These are phyloP conservation scores for Megalonaias nervosa DNA, from an alignment of 1,140 invertebrate species.

Conservation along the genomic window DNA sequence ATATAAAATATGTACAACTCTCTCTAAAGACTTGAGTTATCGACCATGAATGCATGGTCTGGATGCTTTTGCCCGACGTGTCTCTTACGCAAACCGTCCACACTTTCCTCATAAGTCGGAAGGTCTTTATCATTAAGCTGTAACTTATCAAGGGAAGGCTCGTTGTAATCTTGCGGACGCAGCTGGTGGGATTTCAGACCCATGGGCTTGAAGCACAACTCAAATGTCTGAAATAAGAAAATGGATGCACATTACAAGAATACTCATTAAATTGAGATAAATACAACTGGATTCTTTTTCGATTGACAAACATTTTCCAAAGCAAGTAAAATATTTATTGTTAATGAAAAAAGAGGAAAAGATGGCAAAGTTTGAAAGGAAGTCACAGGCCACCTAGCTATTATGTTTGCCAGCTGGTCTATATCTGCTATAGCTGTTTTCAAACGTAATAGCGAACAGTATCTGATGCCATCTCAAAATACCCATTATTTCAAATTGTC, in stretches of 20 bases:
- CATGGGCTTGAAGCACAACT: slow-evolving; percentile 45
- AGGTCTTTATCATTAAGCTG: not conserved
- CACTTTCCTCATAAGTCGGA: too few species aligned
- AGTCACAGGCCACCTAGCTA: not conserved
- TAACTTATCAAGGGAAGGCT: slow-evolving; percentile 37
- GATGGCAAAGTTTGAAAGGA: not conserved
- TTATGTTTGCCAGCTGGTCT: not conserved
- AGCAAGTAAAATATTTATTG: not conserved
- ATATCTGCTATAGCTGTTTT: not conserved
- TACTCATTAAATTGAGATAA: not conserved
- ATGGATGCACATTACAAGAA: not conserved
- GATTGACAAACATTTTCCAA: too few species aligned
- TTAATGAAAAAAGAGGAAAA: not conserved
- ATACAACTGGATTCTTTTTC: not conserved
- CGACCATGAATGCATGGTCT: too few species aligned
- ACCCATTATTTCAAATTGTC: too few species aligned
- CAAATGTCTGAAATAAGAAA: slow-evolving; percentile 39
- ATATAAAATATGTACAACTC: too few species aligned
- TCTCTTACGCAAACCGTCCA: too few species aligned
- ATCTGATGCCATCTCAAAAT: too few species aligned
- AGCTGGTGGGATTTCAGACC: slow-evolving; percentile 54
- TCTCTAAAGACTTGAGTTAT: too few species aligned
- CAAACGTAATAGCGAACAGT: too few species aligned
- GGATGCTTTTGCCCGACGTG: too few species aligned
- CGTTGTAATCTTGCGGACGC: slow-evolving; percentile 53